These are phyloP conservation scores for Hydrotaea diabolus DNA, from an alignment of 2,888 invertebrate genomes.

Conservation along the genomic window DNA sequence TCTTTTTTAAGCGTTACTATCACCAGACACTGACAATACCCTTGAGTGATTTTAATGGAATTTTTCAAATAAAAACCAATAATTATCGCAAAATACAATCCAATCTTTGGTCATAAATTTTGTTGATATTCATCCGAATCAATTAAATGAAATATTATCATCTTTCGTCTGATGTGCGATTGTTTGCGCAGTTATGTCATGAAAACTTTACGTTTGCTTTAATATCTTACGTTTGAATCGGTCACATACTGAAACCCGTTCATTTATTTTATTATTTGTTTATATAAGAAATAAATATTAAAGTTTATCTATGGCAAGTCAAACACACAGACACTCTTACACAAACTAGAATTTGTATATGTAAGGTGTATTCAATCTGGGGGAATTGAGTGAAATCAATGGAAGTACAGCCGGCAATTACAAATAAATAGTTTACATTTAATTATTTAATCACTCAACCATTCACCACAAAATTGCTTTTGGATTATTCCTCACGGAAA, in stretches of 20 bases:
- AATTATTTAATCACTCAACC: slow-evolving; percentile 13
- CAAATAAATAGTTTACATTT: background rate
- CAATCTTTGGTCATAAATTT: background rate
- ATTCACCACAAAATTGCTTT: background rate
- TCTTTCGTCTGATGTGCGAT: background rate
- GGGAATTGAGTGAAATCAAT: background rate
- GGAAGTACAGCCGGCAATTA: background rate
- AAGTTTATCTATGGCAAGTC: background rate
- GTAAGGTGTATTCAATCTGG: background rate
- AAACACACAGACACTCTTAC: background rate
- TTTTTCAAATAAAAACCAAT: background rate
- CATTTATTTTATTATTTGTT: background rate
- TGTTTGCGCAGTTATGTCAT: background rate
- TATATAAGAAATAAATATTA: background rate
- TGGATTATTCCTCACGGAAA: background rate
- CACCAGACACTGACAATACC: background rate
- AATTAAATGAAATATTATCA: background rate
- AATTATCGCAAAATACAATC: background rate
- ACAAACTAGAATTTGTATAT: background rate
- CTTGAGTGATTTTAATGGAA: background rate
- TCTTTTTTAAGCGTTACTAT: too few relatives aligned
- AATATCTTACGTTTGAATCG: background rate
- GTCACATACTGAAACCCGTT: slow-evolving; percentile 5
- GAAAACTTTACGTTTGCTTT: background rate
- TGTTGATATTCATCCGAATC: background rate